These are phyloP conservation scores for Himantopus leucocephalus DNA, from an alignment of 2,113 vertebrate species.

Conservation along the genomic window DNA sequence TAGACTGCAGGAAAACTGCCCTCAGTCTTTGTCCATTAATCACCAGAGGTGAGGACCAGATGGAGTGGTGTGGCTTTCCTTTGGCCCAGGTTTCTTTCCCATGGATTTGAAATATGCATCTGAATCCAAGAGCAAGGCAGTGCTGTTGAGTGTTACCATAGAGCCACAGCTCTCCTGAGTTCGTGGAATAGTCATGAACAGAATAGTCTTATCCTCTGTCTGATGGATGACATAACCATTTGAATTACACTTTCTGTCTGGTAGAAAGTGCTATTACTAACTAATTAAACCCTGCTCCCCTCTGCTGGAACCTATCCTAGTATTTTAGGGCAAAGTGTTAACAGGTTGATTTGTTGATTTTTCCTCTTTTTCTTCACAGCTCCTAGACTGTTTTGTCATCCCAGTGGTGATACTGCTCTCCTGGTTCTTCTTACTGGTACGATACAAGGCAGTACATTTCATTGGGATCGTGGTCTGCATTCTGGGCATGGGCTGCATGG, in stretches of 20 bases:
- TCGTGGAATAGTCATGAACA: neutral
- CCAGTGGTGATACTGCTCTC: slow-evolving; percentile 93
- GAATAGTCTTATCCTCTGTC: neutral
- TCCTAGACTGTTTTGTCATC: slow-evolving; percentile 93
- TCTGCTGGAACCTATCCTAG: neutral
- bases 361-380: slow-evolving; percentile 67
- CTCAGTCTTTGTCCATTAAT: neutral
- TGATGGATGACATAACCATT: neutral
- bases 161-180: neutral
- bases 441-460: slow-evolving; percentile 93
- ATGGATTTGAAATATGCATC: neutral
- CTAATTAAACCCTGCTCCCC: neutral
- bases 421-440: slow-evolving; percentile 94
- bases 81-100: neutral
- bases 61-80: neutral
- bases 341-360: neutral
- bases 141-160: neutral
- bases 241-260: neutral
- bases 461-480: slow-evolving; percentile 90
- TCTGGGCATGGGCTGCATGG: slow-evolving; percentile 93
- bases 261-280: neutral
- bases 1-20: neutral
- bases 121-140: neutral
- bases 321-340: neutral
- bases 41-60: neutral